Base-by-base conservation (phyloP, 2,113 vertebrate genomes). In the Aptenodytes forsteri region DNA sequence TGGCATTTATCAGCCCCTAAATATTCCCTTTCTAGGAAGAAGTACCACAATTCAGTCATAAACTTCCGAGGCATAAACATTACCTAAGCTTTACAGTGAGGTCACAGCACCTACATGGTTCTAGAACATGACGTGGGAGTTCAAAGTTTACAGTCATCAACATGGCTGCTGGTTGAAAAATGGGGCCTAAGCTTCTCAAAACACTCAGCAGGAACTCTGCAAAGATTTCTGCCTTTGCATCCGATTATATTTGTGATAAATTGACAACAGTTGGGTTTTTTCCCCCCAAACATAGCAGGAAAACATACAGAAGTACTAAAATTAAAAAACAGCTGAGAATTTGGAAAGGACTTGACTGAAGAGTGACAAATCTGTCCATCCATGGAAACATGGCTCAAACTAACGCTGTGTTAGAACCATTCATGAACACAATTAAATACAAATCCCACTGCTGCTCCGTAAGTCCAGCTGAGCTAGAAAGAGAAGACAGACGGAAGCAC, bases 231-330 rank as follows among this genome's bases (percentile, higher is more conserved):
- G 47, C 56, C 26, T 49, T 46, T 29, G 21, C 16, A 47, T 6
- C 23, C 30, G 21, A 27, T 12, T 65, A 0, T 23, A 61, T 6
- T 15, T 73, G 25, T 12, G 77, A 56, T 16, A 71, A 50, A 46
- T 0, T 62, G 12, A 7, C 22, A 72, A 47, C 0, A 34, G 19
- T 16, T 49, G n/a, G 10, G 0, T 4, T 6, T 36, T 87, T 30
- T 30, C 19, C 22, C 36, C 9, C 9, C 16, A 47, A 32, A 78
- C 4, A 13, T 0, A 47, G 2, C 14, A 62, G 5, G 4, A 75
- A 76, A 76, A 70, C 8, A 78, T 2, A 38, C 0, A 16, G 1
- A 83, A 70, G 15, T 18, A 47, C 11, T 61, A 44, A 7, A 56
- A 34, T 27, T 29, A 40, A 62, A 61, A 62, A 19, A 2, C 19